phyloP scores from a whole-genome alignment of 2,113 vertebrate genomes.

The Leucosticte australis region DNA sequence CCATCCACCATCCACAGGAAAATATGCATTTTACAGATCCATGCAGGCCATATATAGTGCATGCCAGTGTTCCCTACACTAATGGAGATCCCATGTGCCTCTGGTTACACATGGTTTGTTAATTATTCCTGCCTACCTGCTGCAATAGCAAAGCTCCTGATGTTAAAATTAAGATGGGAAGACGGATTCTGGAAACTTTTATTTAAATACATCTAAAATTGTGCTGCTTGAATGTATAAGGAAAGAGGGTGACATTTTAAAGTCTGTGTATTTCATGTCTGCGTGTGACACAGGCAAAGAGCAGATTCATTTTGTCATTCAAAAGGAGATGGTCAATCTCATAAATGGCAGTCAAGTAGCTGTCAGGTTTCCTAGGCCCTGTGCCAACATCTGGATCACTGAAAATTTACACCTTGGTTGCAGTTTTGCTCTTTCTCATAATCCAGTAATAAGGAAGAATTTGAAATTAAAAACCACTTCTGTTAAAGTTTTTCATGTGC shows the following conservation, averaged over 20 bases:
- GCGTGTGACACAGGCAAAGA: background rate
- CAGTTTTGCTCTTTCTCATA: background rate
- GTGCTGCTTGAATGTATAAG: background rate
- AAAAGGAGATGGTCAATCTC: background rate
- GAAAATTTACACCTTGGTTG: background rate
- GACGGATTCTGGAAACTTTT: background rate
- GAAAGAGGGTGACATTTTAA: background rate
- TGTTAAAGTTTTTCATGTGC: background rate
- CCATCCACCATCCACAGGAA: background rate
- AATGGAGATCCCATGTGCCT: constrained; percentile 4
- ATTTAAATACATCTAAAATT: background rate
- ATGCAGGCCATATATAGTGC: background rate
- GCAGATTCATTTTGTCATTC: background rate
- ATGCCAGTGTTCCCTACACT: background rate
- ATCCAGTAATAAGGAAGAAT: background rate
- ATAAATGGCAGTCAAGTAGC: background rate
- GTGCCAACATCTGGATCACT: background rate
- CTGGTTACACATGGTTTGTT: background rate
- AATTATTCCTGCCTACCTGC: background rate
- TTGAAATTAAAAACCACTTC: background rate
- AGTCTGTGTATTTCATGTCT: background rate
- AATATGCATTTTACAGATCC: background rate
- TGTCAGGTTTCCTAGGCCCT: background rate
- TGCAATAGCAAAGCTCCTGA: background rate
- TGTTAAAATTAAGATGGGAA: background rate